A percentile compares a stretch with the other conserved stretches of the same genome.
These are phyloP conservation scores for Lydus trimaculatus DNA, from an alignment of 2,888 invertebrate genomes.

Conservation along the genomic window DNA sequence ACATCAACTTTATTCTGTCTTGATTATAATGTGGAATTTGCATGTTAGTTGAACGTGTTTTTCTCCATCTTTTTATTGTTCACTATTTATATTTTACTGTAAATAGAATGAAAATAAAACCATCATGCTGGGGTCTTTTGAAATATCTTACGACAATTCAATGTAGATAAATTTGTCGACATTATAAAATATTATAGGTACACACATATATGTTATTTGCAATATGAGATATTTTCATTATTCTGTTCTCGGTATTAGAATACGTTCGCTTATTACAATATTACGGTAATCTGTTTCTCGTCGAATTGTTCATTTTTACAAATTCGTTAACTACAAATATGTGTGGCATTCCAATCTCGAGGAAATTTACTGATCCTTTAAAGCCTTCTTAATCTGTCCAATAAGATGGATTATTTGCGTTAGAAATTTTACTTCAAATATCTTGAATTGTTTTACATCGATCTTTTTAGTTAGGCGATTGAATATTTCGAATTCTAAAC, in stretches of 20 bases:
- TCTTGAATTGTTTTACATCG: neutral
- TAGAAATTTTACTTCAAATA: neutral
- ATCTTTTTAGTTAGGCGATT: neutral
- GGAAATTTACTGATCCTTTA: neutral
- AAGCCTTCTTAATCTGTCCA: neutral
- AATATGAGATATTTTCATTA: neutral
- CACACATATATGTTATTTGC: neutral
- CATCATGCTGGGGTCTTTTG: neutral
- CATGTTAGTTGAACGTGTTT: constrained; percentile 22
- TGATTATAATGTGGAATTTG: constrained; percentile 27
- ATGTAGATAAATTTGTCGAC: constrained; percentile 1
- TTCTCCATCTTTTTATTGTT: constrained; percentile 11
- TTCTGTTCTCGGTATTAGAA: neutral
- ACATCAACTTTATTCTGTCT: constrained; percentile 22
- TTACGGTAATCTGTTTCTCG: neutral
- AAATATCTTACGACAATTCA: constrained; percentile 1
- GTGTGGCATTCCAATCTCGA: neutral
- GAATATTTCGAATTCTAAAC: no score
- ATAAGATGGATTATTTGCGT: neutral
- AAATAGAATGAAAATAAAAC: neutral
- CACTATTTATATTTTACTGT: constrained; percentile 10
- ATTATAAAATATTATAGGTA: neutral
- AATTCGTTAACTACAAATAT: neutral
- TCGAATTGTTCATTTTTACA: neutral
- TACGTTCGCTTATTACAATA: neutral